Conservation (phyloP, 2,888 invertebrate genomes). For the Drosophila koepferae region DNA sequence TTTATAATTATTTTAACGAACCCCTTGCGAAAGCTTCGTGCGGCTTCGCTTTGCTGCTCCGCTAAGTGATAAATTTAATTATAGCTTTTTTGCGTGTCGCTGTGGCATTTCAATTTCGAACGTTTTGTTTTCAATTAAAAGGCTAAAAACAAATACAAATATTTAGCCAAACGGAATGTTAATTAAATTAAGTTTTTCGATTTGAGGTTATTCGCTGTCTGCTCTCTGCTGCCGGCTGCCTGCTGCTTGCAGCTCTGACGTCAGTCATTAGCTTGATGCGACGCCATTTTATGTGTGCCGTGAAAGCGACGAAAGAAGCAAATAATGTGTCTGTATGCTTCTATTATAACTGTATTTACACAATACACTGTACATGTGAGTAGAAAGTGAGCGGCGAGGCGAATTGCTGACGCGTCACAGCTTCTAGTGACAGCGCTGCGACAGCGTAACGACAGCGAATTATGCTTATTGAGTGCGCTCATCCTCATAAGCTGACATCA, state of each 20-base stretch:
- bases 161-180: conserved; percentile 25
- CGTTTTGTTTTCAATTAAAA: conserved; percentile 42
- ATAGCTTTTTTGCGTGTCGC: conserved; percentile 52
- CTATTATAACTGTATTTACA: conserved; percentile 5
- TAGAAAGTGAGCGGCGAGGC: conserved; percentile 4
- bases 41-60: conserved; percentile 7
- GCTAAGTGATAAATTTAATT: conserved; percentile 49
- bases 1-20: conserved; percentile 54
- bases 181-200: conserved; percentile 36
- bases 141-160: conserved; percentile 31
- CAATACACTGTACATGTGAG: neutral
- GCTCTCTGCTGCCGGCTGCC: neutral
- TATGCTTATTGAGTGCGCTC: conserved; percentile 8
- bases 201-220: neutral
- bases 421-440: neutral
- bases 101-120: conserved; percentile 23
- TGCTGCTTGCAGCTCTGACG: conserved; percentile 44
- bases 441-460: conserved; percentile 5
- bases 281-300: conserved; percentile 60
- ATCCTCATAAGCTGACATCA: neutral
- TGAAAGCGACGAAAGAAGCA: neutral
- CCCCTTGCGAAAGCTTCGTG: conserved; percentile 26
- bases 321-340: neutral
- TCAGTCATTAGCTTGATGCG: conserved; percentile 47
- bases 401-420: conserved; percentile 5